Evolutionary conservation across 2,888 invertebrate genomes (phyloP).

Genomic region (Acrocyrtus sp.): DNA sequence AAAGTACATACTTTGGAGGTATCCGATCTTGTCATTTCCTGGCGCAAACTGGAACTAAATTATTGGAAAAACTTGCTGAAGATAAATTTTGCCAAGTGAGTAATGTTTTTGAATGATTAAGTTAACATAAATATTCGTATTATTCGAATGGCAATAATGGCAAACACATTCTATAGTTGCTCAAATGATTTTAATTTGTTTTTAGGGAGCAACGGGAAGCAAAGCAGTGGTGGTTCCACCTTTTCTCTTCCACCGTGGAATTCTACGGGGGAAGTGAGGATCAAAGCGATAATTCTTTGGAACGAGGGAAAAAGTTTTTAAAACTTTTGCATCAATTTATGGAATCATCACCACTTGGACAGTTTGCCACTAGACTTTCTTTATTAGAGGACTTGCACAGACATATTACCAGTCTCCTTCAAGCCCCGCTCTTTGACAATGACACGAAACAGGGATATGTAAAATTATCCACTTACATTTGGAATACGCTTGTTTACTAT

Average conservation of each 20-base stretch:
- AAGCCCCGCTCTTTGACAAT: slow-evolving; percentile 54
- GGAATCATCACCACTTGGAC: slow-evolving; percentile 83
- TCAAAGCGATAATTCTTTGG: too few relatives aligned
- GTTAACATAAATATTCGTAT: too few relatives aligned
- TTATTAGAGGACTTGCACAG: slow-evolving; percentile 85
- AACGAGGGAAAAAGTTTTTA: slow-evolving; percentile 68
- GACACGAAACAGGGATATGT: neutral
- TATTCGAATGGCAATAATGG: too few relatives aligned
- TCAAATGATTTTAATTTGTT: too few relatives aligned
- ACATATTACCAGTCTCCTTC: slow-evolving; percentile 75
- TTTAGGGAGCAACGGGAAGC: slow-evolving; percentile 75
- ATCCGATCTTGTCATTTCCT: slow-evolving; percentile 84
- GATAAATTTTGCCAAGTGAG: slow-evolving; percentile 73
- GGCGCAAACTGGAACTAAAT: slow-evolving; percentile 89
- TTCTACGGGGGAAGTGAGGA: slow-evolving; percentile 69
- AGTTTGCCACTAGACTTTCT: slow-evolving; percentile 81
- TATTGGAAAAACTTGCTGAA: slow-evolving; percentile 88
- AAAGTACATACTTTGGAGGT: slow-evolving; percentile 77
- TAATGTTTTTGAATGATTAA: too few relatives aligned
- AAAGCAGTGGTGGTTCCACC: slow-evolving; percentile 90
- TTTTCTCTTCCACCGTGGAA: slow-evolving; percentile 76
- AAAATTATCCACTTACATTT: slow-evolving; percentile 68
- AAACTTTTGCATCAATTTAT: slow-evolving; percentile 82
- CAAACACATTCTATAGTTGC: too few relatives aligned
- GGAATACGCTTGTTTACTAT: slow-evolving; percentile 88